Percentiles rank a stretch among this genome's conserved stretches.
Evolutionary conservation across 1,140 invertebrate species (phyloP).

Genomic region (Druon quercuslanigerum): DNA sequence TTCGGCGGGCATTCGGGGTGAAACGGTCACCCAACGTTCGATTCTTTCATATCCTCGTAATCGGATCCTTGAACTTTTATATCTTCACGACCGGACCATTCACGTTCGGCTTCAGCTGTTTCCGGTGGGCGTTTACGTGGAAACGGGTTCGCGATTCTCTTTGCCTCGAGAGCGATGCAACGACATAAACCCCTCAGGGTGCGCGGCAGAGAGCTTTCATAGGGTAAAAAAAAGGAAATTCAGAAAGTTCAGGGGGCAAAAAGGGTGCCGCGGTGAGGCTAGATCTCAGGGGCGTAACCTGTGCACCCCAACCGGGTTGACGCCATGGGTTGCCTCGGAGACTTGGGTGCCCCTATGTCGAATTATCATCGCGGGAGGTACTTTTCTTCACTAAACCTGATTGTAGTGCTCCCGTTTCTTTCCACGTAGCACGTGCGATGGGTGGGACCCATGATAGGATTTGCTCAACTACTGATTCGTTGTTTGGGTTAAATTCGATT

Average conservation of each 20-base stretch:
- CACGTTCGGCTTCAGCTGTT: conserved; percentile 69
- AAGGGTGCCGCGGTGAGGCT: conserved; percentile 54
- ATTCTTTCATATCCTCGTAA: conserved; percentile 69
- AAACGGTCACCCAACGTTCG: conserved; percentile 71
- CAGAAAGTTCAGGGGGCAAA: conserved; percentile 49
- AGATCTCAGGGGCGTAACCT: conserved; percentile 71
- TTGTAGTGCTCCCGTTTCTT: conserved; percentile 72
- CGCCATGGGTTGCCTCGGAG: conserved; percentile 57
- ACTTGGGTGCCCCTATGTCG: conserved; percentile 62
- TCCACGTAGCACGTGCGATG: conserved; percentile 65
- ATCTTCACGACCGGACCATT: conserved; percentile 66
- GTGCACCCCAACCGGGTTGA: conserved; percentile 56
- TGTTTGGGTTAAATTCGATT: conserved; percentile 63
- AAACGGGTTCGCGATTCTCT: conserved; percentile 75
- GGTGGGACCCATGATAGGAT: conserved; percentile 60
- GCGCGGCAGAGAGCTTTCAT: conserved; percentile 38
- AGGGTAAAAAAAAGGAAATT: conserved; percentile 39
- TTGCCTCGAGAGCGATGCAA: conserved; percentile 43
- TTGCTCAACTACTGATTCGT: conserved; percentile 64
- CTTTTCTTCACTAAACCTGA: conserved; percentile 60
- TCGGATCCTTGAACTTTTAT: conserved; percentile 69
- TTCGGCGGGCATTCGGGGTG: conserved; percentile 41
- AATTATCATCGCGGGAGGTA: conserved; percentile 66
- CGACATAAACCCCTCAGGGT: conserved; percentile 42
- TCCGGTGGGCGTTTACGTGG: conserved; percentile 74